Conservation (phyloP, 2,797 vertebrate species). For the Ispidina picta region DNA sequence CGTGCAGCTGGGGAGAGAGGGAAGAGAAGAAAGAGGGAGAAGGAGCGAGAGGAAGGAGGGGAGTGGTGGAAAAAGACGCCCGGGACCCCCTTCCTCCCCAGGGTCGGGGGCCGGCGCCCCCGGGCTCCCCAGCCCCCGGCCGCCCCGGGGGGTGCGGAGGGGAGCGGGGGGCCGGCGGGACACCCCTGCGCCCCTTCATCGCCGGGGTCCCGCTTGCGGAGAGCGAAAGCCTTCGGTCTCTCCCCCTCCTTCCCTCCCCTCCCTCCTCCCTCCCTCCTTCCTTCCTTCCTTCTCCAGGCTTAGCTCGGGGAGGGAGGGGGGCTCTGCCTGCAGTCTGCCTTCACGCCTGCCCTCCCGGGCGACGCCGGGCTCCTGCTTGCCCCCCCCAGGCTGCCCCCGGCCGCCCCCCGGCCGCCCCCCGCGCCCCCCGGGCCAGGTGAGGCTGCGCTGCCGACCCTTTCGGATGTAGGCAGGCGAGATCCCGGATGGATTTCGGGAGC, state of each 20-base stretch:
- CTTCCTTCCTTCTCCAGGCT: conserved; percentile 21
- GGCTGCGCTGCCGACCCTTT: not conserved
- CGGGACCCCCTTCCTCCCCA: conserved; percentile 17
- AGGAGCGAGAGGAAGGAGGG: conserved; percentile 48
- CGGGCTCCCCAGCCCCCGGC: not conserved
- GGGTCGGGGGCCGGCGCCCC: not conserved
- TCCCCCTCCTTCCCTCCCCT: not conserved
- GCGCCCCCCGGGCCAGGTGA: conserved; percentile 5
- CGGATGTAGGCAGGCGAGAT: conserved; percentile 39
- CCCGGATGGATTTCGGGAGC: conserved; percentile 71
- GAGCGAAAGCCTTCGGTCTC: conserved; percentile 2
- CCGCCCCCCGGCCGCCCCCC: not conserved
- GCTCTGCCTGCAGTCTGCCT: conserved; percentile 1
- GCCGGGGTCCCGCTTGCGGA: conserved; percentile 24
- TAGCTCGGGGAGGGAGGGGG: conserved; percentile 4
- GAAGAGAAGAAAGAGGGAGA: conserved; percentile 43
- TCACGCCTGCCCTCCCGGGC: conserved; percentile 37
- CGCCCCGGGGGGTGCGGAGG: not conserved
- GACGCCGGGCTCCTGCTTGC: conserved; percentile 26
- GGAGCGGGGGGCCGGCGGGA: not conserved
- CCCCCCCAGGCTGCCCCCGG: not conserved
- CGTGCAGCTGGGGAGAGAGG: conserved; percentile 59
- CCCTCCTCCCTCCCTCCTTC: conserved; percentile 3
- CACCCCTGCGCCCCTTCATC: not conserved
- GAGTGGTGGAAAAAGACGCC: conserved; percentile 33